Evolutionary conservation across 2,888 invertebrate genomes (phyloP).

Genomic region (Cetonia aurata): DNA sequence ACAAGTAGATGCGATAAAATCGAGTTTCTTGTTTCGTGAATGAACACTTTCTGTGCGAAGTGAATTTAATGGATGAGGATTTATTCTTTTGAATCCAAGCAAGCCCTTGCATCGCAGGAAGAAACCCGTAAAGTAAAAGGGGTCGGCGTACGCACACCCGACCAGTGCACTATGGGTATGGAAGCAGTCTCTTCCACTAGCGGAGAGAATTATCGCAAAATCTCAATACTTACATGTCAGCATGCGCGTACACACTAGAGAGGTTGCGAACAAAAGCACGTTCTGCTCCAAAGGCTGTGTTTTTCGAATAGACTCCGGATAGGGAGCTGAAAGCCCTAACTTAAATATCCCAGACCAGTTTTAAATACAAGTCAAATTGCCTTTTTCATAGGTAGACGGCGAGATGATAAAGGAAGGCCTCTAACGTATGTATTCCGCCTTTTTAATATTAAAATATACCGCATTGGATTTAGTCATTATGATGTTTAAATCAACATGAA

Average conservation of each 20-base stretch:
- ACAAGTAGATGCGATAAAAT: conserved; percentile 13
- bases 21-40: conserved; percentile 27
- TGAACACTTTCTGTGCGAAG: conserved; percentile 15
- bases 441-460: conserved; percentile 39
- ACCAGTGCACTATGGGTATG: background rate
- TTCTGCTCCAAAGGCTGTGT: conserved; percentile 31
- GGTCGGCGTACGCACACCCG: background rate
- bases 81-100: conserved; percentile 29
- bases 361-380: conserved; percentile 39
- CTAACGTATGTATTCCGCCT: conserved; percentile 1
- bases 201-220: conserved; percentile 41
- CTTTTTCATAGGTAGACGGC: conserved; percentile 31
- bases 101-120: conserved; percentile 15
- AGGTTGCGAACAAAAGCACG: conserved; percentile 38
- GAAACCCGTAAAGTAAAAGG: conserved; percentile 5
- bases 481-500: conserved; percentile 32
- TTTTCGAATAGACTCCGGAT: conserved; percentile 30
- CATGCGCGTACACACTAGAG: conserved; percentile 6
- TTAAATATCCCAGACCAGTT: conserved; percentile 36
- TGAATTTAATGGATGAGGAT: conserved; percentile 20
- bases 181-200: conserved; percentile 15
- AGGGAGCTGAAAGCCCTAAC: conserved; percentile 34
- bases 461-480: conserved; percentile 23
- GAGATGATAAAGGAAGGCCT: conserved; percentile 4
- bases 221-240: conserved; percentile 29